A percentile compares a stretch with the other conserved stretches of the same genome.
Evolutionary conservation across 2,888 invertebrate species (phyloP).

Genomic region (Nemotelus nigrinus): DNA sequence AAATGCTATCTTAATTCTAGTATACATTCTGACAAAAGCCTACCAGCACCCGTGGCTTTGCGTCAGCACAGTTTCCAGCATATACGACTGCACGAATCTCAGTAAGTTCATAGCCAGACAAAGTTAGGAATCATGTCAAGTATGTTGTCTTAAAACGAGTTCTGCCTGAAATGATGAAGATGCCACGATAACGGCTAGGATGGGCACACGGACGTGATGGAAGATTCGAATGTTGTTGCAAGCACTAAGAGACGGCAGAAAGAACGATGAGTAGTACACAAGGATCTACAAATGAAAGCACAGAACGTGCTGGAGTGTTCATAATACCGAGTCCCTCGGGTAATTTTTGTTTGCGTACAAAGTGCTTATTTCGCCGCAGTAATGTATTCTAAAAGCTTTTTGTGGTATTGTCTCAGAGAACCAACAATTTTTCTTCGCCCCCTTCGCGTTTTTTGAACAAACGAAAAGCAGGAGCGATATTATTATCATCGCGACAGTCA

Average conservation of each 20-base stretch:
- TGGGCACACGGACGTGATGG: constrained; percentile 21
- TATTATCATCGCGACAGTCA: background rate
- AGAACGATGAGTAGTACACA: constrained; percentile 17
- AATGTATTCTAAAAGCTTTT: constrained; percentile 52
- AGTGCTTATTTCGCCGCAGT: constrained; percentile 53
- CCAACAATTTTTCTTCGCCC: constrained; percentile 39
- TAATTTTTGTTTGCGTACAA: constrained; percentile 53
- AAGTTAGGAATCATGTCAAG: constrained; percentile 51
- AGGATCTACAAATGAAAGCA: constrained; percentile 51
- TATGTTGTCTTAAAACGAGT: constrained; percentile 45
- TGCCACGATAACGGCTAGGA: constrained; percentile 22
- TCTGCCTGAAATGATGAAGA: constrained; percentile 38
- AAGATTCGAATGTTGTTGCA: constrained; percentile 3
- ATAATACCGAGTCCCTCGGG: constrained; percentile 52
- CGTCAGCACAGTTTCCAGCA: background rate
- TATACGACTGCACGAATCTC: constrained; percentile 20
- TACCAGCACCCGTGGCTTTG: background rate
- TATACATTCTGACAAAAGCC: background rate
- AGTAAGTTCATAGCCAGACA: constrained; percentile 39
- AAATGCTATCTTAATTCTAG: constrained; percentile 27
- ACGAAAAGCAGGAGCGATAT: background rate
- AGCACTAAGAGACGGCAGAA: constrained; percentile 16
- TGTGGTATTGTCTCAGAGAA: constrained; percentile 50
- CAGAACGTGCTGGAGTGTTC: constrained; percentile 54
- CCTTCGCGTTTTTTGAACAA: background rate